Conservation (phyloP, 2,113 vertebrate species). For the Cheilinus undulatus region DNA sequence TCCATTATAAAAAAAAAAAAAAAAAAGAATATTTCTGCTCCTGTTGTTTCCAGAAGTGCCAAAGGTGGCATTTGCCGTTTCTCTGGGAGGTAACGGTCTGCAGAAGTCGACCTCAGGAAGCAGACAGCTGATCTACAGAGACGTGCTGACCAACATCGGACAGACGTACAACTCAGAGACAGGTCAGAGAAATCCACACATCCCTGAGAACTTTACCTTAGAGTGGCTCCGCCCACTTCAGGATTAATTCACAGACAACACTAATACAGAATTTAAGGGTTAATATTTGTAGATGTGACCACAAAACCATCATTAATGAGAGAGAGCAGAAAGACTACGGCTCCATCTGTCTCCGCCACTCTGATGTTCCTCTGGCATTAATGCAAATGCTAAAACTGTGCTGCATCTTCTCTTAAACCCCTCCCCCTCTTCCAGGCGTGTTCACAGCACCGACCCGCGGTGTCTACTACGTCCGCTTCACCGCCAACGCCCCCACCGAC, state of each 20-base stretch:
- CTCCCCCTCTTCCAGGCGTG: slow-evolving; percentile 41
- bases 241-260: no score
- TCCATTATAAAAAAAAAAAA: no score
- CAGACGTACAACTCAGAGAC: slow-evolving; percentile 63
- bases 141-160: slow-evolving; percentile 68
- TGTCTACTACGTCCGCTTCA: slow-evolving; percentile 74
- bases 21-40: no score
- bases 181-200: slow-evolving; percentile 14
- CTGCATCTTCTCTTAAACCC: background rate
- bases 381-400: no score
- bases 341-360: no score
- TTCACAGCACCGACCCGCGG: slow-evolving; percentile 64
- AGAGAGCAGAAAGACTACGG: no score
- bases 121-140: slow-evolving; percentile 47
- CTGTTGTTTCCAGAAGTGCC: slow-evolving; percentile 13
- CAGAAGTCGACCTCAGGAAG: background rate
- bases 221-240: no score
- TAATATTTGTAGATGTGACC: no score
- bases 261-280: no score
- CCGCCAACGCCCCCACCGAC: slow-evolving; percentile 54
- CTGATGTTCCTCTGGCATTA: no score
- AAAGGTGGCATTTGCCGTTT: slow-evolving; percentile 65
- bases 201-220: no score
- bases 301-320: no score
- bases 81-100: slow-evolving; percentile 56